These are phyloP conservation scores for Lacerta agilis DNA, from an alignment of 2,797 vertebrate species.

Conservation along the genomic window DNA sequence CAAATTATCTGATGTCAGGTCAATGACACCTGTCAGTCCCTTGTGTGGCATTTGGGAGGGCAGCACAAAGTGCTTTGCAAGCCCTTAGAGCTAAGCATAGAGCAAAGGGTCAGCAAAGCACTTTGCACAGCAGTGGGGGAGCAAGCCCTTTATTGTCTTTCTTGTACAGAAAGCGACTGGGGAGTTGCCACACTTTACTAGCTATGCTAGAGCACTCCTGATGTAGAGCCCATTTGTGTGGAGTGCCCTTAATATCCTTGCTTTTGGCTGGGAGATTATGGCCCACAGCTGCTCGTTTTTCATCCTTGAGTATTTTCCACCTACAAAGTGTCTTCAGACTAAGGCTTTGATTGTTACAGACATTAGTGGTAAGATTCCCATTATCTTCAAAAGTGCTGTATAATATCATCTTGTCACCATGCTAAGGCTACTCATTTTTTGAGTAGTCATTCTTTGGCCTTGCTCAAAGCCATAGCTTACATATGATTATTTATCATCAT, in stretches of 20 bases:
- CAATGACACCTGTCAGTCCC: no score
- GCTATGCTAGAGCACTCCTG: not conserved
- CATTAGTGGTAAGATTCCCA: not conserved
- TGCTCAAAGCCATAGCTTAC: not conserved
- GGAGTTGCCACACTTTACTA: not conserved
- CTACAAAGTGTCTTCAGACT: not conserved
- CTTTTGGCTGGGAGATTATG: conserved; percentile 26
- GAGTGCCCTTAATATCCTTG: conserved; percentile 1
- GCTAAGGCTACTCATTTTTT: conserved; percentile 34
- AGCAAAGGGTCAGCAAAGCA: not conserved
- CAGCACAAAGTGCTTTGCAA: no score
- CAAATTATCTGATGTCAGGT: no score
- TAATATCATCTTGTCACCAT: conserved; percentile 42
- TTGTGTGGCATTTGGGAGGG: no score
- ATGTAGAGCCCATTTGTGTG: not conserved
- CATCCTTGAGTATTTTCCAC: conserved; percentile 34
- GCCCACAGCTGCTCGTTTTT: conserved; percentile 1
- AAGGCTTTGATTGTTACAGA: conserved; percentile 35
- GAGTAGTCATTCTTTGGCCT: not conserved
- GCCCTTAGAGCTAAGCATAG: no score
- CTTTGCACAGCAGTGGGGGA: not conserved
- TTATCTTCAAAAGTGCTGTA: conserved; percentile 28
- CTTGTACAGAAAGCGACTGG: not conserved
- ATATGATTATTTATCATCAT: conserved; percentile 20
- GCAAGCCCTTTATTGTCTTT: not conserved